Evolutionary conservation across 2,888 invertebrate genomes (phyloP).

Genomic region (Saturnia japonica): DNA sequence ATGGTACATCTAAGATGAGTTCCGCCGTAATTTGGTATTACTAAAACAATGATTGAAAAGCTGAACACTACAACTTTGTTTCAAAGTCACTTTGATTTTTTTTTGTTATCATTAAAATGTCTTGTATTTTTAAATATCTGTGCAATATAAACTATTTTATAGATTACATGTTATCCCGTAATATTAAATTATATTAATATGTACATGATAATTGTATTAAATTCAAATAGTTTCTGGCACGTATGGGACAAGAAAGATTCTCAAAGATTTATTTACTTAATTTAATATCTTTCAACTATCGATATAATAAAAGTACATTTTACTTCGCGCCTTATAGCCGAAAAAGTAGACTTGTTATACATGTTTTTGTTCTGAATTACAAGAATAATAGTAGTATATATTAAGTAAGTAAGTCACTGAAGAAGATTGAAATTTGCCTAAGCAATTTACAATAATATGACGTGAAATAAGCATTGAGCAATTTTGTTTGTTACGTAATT

Average conservation of each 20-base stretch:
- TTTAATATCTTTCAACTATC: no score
- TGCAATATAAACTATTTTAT: not conserved
- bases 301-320: no score
- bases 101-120: not conserved
- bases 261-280: no score
- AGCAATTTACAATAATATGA: conserved; percentile 39
- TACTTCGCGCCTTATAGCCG: no score
- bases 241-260: not conserved
- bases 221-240: no score
- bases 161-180: not conserved
- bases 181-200: not conserved
- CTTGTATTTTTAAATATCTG: not conserved
- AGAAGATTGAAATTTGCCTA: conserved; percentile 8
- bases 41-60: not conserved
- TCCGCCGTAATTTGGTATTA: no score
- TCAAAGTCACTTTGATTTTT: not conserved
- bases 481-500: conserved; percentile 38
- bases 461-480: conserved; percentile 58
- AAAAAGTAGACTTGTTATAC: no score
- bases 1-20: no score
- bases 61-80: not conserved
- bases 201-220: not conserved
- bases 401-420: conserved; percentile 1
- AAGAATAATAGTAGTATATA: no score
- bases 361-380: no score